phyloP scores from a whole-genome alignment of 2,888 invertebrate species.

The Diabrotica balteata region DNA sequence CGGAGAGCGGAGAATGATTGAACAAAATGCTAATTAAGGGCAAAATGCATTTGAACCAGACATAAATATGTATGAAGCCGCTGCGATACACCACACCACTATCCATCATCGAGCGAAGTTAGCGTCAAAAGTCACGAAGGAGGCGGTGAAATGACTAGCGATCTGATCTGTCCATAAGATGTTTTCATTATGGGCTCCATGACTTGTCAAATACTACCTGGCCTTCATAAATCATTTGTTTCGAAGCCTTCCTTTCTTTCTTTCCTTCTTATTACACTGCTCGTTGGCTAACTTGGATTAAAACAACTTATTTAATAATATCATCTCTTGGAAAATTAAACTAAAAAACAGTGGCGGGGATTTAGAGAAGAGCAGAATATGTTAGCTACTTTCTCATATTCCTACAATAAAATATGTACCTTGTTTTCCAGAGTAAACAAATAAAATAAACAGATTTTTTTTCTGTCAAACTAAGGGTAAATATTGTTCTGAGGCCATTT shows the following conservation, averaged over 20 bases:
- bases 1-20: constrained; percentile 50
- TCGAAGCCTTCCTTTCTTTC: constrained; percentile 18
- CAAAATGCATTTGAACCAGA: constrained; percentile 49
- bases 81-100: constrained; percentile 48
- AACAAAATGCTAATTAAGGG: constrained; percentile 60
- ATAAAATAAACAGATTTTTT: too few relatives aligned
- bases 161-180: constrained; percentile 62
- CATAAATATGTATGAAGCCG: constrained; percentile 56
- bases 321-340: constrained; percentile 31
- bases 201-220: constrained; percentile 58
- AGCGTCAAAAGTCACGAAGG: constrained; percentile 62
- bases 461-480: too few relatives aligned
- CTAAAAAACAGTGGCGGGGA: neutral
- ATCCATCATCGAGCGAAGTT: constrained; percentile 59
- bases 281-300: constrained; percentile 34
- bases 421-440: too few relatives aligned
- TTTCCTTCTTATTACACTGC: constrained; percentile 11
- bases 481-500: too few relatives aligned
- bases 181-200: constrained; percentile 62
- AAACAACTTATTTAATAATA: constrained; percentile 48
- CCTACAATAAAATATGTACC: too few relatives aligned
- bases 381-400: neutral
- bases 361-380: neutral
- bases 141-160: constrained; percentile 62
- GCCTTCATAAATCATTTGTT: constrained; percentile 55